Base-by-base conservation (phyloP, 2,888 invertebrate genomes). In the Adelphocoris suturalis region DNA sequence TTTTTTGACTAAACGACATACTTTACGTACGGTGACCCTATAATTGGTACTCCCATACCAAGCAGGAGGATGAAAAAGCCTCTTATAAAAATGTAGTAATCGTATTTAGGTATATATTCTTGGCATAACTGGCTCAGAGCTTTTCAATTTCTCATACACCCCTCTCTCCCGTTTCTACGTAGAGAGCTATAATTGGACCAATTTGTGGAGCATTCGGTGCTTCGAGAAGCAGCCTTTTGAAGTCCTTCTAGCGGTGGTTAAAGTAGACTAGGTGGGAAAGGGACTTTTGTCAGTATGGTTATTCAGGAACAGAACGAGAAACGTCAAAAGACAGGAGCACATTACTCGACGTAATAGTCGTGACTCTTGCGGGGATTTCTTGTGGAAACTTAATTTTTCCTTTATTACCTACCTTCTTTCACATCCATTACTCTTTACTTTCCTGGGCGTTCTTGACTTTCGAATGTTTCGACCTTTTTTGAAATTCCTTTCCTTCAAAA, bases 261-360 rank as follows among this genome's bases (percentile, higher is more conserved):
- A 68, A 5, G 19, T 68, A 9, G 57, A 19, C 19, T 12, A 68
- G 23, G 68, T 23, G 27, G 23, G 68, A 23, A 68, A 23, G 9
- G 7, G 19, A 19, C 23, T 68, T 68, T 68, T 9, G 4, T 0
- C 68, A 7, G 19, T 27, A 68, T 68, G 27, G 68, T 68, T 68
- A 68, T 23, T 5, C 68, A 23, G 4, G 68, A 68, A 52, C 7
- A 23, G 23, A 23, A 13, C 19, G 68, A 23, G 23, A 23, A 68
- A 11, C 9, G 68, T 23, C 68, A 68, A 68, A 68, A 68, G 68
- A 68, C 68, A 68, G 68, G 68, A 68, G 27, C 23, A 68, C 19
- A 13, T 68, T 68, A 23, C 12, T 68, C 68, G 68, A 23, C 68
- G 23, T 68, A 68, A 68, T 23, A 68, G 68, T 19, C 19, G 27